A percentile compares a stretch with the other conserved stretches of the same genome.
Evolutionary conservation across 2,888 invertebrate genomes (phyloP).

Genomic region (Eristalis arbustorum): DNA sequence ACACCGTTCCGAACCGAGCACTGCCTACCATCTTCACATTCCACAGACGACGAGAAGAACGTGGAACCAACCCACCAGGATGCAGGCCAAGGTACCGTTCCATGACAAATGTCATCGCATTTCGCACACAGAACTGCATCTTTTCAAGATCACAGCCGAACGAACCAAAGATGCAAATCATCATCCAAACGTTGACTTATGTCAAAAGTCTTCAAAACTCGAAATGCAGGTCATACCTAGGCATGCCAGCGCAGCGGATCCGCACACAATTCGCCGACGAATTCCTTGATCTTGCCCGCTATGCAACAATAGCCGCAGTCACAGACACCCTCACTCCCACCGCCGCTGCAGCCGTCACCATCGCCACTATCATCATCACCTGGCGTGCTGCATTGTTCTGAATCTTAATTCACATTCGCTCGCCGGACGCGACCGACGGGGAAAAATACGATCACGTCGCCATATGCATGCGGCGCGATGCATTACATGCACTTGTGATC

Average conservation of each 20-base stretch:
- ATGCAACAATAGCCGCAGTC: conserved; percentile 22
- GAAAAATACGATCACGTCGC: conserved; percentile 62
- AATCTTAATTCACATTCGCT: conserved; percentile 68
- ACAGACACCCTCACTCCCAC: neutral
- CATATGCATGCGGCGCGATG: conserved; percentile 46
- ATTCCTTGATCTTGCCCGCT: conserved; percentile 56
- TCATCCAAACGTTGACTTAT: conserved; percentile 64
- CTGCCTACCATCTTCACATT: conserved; percentile 45
- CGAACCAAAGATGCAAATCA: conserved; percentile 53
- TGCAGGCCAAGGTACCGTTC: conserved; percentile 65
- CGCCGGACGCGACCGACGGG: conserved; percentile 19
- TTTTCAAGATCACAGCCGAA: conserved; percentile 61
- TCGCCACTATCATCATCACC: neutral
- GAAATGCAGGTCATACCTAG: conserved; percentile 65
- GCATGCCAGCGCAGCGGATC: conserved; percentile 12
- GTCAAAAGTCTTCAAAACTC: conserved; percentile 55
- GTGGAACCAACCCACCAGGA: conserved; percentile 39
- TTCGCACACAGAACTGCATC: conserved; percentile 21
- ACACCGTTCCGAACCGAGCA: too few relatives aligned
- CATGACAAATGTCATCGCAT: conserved; percentile 51
- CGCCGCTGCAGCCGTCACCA: conserved; percentile 7
- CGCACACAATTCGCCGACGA: conserved; percentile 33
- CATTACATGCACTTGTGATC: conserved; percentile 65
- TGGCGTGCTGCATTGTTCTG: conserved; percentile 55
- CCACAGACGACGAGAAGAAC: neutral